Conservation (phyloP, 37 sponge, comb jelly and placozoan genomes). For the Hormiphora californensis region DNA sequence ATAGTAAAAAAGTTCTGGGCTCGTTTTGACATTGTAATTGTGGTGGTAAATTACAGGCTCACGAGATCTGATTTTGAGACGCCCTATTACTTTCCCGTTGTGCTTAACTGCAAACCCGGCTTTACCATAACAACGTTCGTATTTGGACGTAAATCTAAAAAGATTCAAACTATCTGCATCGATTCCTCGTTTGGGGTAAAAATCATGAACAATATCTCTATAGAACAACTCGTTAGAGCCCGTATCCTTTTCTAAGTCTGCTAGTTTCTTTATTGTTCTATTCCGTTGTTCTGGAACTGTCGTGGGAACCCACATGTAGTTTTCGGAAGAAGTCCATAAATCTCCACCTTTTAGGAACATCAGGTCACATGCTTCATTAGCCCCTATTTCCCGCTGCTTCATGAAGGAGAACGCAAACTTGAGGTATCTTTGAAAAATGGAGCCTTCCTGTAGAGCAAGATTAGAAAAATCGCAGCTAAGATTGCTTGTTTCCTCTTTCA, state of each 20-base stretch:
- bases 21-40: background rate
- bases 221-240: background rate
- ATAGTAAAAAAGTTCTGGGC: conserved; percentile 7
- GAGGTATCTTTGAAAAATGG: background rate
- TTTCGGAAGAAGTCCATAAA: background rate
- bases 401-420: background rate
- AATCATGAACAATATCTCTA: background rate
- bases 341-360: background rate
- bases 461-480: background rate
- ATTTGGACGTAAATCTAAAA: background rate
- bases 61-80: background rate
- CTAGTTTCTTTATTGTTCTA: background rate
- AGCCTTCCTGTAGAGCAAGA: background rate
- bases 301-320: background rate
- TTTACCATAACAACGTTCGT: background rate
- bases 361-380: background rate
- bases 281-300: background rate
- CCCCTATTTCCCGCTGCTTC: background rate
- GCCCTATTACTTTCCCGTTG: background rate
- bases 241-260: background rate
- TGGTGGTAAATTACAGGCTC: background rate
- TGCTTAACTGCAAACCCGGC: background rate
- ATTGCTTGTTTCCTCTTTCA: background rate
- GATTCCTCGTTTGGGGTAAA: background rate
- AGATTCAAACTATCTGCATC: background rate